These are phyloP conservation scores for Dromas ardeola DNA, from an alignment of 2,113 vertebrate species.

Conservation along the genomic window DNA sequence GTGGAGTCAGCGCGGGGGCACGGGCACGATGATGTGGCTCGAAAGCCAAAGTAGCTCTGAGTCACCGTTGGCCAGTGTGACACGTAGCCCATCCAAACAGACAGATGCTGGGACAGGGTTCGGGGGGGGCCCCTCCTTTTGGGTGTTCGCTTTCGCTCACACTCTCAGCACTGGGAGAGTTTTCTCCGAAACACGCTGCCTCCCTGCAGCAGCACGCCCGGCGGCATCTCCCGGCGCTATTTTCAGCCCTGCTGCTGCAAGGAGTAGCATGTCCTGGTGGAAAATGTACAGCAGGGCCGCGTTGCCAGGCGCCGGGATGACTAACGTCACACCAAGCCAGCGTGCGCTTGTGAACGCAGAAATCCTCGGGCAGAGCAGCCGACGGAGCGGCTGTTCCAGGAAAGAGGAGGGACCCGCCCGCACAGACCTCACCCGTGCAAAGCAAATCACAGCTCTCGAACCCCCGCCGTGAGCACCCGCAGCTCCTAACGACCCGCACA, in stretches of 20 bases:
- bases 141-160: background rate
- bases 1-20: background rate
- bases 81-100: accelerated
- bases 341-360: background rate
- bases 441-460: background rate
- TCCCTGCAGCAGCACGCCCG: background rate
- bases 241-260: background rate
- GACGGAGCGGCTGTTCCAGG: accelerated
- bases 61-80: background rate
- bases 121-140: background rate
- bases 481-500: accelerated
- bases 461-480: accelerated
- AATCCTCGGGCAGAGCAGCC: background rate
- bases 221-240: background rate
- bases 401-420: background rate
- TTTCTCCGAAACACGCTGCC: accelerated
- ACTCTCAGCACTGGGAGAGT: background rate
- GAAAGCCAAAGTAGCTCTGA: background rate
- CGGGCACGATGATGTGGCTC: background rate
- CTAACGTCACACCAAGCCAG: background rate
- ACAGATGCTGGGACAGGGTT: background rate
- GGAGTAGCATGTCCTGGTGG: background rate
- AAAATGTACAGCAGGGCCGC: accelerated
- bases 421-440: background rate
- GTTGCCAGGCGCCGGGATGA: background rate